Percentiles rank a stretch among this genome's conserved stretches.
Conservation (phyloP, 2,888 invertebrate species). For the Steromphala cineraria region DNA sequence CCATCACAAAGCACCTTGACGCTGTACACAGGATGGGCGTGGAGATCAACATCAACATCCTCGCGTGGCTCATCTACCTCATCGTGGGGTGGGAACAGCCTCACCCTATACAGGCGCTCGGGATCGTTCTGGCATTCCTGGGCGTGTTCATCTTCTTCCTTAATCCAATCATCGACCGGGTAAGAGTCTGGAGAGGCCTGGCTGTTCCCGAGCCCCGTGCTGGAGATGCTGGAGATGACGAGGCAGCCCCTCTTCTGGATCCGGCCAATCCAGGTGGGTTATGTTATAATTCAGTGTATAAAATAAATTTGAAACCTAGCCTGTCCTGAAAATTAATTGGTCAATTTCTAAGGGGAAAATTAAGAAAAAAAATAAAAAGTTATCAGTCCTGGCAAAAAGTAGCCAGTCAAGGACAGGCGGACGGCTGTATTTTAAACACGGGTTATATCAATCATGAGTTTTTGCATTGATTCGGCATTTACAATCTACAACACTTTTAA, state of each 20-base stretch:
- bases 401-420: no score
- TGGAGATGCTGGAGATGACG: not conserved
- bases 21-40: slow-evolving; percentile 93
- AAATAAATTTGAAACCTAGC: no score
- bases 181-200: not conserved
- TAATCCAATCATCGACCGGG: not conserved
- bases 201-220: not conserved
- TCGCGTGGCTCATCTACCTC: slow-evolving; percentile 91
- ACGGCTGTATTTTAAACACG: no score
- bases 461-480: no score
- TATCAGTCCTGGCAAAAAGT: no score
- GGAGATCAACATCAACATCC: slow-evolving; percentile 88
- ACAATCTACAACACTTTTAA: no score
- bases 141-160: slow-evolving; percentile 82
- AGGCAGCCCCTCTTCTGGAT: not conserved
- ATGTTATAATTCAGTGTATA: no score
- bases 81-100: slow-evolving; percentile 86
- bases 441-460: no score
- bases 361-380: no score
- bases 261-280: not conserved
- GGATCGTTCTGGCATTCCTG: slow-evolving; percentile 82
- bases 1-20: slow-evolving; percentile 93
- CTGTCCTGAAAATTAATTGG: no score
- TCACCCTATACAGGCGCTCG: slow-evolving; percentile 78
- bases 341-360: no score